phyloP scores from a whole-genome alignment of 2,888 invertebrate species.

The Adineta ricciae region DNA sequence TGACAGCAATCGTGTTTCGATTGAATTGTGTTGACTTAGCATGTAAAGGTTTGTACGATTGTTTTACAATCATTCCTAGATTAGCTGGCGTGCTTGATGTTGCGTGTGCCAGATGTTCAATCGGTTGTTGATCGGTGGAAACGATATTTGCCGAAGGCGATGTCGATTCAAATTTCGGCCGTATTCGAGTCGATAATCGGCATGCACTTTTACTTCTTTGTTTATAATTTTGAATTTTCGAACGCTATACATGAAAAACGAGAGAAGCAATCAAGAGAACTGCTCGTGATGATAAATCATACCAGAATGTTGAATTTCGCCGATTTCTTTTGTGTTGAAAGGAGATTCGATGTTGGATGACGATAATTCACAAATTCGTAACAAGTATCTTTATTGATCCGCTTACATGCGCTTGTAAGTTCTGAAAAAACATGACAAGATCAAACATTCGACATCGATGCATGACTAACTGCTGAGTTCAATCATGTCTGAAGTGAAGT shows the following conservation, averaged over 20 bases:
- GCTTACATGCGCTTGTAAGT: conserved; percentile 16
- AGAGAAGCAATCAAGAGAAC: no score
- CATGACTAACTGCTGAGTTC: conserved; percentile 9
- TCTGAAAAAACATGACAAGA: background rate
- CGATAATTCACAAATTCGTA: background rate
- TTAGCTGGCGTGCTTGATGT: background rate
- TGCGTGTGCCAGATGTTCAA: background rate
- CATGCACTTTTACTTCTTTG: background rate
- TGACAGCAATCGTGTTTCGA: background rate
- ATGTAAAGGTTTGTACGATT: conserved; percentile 12
- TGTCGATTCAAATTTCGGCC: background rate
- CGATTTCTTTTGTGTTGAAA: background rate
- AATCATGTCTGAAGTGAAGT: background rate
- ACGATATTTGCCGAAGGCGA: background rate
- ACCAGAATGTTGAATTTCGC: background rate
- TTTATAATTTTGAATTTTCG: conserved; percentile 11
- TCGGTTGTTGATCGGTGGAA: background rate
- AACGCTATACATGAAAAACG: background rate
- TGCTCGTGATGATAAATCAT: background rate
- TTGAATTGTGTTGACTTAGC: background rate
- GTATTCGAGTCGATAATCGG: background rate
- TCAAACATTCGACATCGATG: background rate
- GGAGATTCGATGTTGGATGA: background rate
- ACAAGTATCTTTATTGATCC: conserved; percentile 4
- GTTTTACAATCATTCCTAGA: background rate